Evolutionary conservation across 2,113 vertebrate genomes (phyloP).

Genomic region (Xerus inauris): DNA sequence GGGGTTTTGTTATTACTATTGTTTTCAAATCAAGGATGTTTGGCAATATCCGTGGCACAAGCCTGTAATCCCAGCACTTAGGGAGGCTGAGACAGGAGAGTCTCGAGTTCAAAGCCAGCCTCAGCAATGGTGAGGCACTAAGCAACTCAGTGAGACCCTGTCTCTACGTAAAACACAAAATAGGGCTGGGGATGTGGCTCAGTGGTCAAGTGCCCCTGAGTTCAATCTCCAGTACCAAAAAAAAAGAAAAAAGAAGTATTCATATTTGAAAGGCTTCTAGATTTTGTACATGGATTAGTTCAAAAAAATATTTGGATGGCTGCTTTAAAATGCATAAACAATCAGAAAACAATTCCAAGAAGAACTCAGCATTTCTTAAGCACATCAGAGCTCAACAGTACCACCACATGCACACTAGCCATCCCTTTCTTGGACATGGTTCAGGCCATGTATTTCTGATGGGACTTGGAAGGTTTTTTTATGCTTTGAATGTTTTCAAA

Average conservation of each 20-base stretch:
- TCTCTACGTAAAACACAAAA: too few species aligned
- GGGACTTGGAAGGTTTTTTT: neutral
- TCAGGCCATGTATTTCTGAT: neutral
- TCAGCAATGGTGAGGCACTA: too few species aligned
- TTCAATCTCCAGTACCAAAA: too few species aligned
- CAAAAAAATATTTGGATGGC: neutral
- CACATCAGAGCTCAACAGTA: neutral
- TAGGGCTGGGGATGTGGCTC: too few species aligned
- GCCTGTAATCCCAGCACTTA: too few species aligned
- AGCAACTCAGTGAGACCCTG: too few species aligned
- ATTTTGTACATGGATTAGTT: neutral
- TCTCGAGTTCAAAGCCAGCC: too few species aligned
- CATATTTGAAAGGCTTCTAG: neutral
- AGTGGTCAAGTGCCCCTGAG: too few species aligned
- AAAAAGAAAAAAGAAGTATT: neutral
- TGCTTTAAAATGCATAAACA: neutral
- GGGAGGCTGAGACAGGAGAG: too few species aligned
- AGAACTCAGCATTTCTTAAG: neutral
- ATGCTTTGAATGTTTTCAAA: neutral
- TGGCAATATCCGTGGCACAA: too few species aligned
- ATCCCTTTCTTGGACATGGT: neutral
- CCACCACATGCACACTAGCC: too few species aligned
- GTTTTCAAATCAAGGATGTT: conserved; percentile 35
- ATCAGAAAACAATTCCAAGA: neutral
- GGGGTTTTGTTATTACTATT: neutral